Evolutionary conservation across 2,888 invertebrate genomes (phyloP), one percentile per base, ranked within the genome.

Genomic region (Drosophila formosana): DNA sequence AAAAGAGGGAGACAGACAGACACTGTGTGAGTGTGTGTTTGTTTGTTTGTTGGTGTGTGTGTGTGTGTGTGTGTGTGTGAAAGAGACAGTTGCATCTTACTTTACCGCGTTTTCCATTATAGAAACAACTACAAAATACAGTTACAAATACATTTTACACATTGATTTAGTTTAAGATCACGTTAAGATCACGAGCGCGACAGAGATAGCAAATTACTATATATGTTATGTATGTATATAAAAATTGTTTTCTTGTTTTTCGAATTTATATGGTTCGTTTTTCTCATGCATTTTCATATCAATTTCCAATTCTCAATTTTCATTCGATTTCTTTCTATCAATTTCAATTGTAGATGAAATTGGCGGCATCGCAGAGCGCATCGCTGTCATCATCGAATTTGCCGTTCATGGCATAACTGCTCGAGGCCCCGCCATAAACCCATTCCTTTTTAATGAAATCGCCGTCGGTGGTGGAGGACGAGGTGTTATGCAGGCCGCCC

Each of bases 401-500:
- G 23, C 91, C 91, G 52, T 91, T 91, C 86, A 92, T 92, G 69
- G 90, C 89, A 71, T 92, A 92, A 64, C 88, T 91, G 75, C 87
- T 89, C 37, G 90, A 88, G 56, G 89, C 91, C 49, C 89, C 74
- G 64, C 91, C 92, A 57, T 92, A 92, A 32, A 89, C 91, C 92
- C 92, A 92, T 78, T 92, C 92, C 81, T 92, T 92, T 25, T 92
- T 92, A 25, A 92, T 92, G 68, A 91, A 92, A 66, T 92, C 92
- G 7, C 91, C 92, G 65, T 92, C 92, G 50, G 90, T 92, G 26
- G 92, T 92, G 51, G 91, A 91, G 8, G 92, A 91, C 13, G 92
- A 91, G 13, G 91, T 91, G 25, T 89, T 90, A 46, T 91, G 90
- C 6, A 91, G 67, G 13, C 88, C 89, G 47, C 91, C 91, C 78